Percentiles rank a stretch among this genome's conserved stretches.
These are phyloP conservation scores for Archips xylosteana DNA, from an alignment of 2,888 invertebrate species.

Conservation along the genomic window DNA sequence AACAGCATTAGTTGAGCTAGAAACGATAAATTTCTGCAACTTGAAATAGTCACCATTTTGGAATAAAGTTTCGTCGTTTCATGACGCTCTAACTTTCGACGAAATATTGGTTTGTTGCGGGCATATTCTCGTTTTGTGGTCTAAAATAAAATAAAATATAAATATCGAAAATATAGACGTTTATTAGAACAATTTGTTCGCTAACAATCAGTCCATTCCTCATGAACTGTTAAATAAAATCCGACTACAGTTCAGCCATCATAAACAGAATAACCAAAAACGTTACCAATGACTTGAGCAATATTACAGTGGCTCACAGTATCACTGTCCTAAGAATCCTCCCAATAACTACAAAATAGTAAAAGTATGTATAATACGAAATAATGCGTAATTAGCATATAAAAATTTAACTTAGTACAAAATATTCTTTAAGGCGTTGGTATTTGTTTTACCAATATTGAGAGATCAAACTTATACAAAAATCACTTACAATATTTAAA, in stretches of 20 bases:
- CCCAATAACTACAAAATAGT: neutral
- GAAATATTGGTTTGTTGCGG: too few species aligned
- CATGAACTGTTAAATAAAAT: conserved; percentile 19
- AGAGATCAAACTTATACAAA: conserved; percentile 36
- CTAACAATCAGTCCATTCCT: conserved; percentile 27
- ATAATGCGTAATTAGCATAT: conserved; percentile 10
- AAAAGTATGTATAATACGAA: conserved; percentile 16
- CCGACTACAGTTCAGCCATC: conserved; percentile 11
- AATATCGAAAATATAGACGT: conserved; percentile 29
- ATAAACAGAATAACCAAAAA: conserved; percentile 11
- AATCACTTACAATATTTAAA: conserved; percentile 21
- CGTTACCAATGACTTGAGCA: conserved; percentile 25
- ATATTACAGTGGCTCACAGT: conserved; percentile 15
- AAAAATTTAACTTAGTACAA: conserved; percentile 21
- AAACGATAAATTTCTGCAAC: too few species aligned
- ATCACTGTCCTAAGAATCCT: neutral
- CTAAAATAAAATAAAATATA: conserved; percentile 10
- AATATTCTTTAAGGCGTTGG: conserved; percentile 27
- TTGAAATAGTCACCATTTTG: too few species aligned
- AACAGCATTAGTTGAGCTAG: too few species aligned
- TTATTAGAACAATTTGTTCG: conserved; percentile 35
- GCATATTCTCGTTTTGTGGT: too few species aligned
- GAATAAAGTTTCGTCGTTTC: too few species aligned
- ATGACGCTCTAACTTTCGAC: too few species aligned
- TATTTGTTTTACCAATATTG: conserved; percentile 28